Base-by-base conservation (phyloP, 2,797 vertebrate genomes). In the Notolepis coatsorum region DNA sequence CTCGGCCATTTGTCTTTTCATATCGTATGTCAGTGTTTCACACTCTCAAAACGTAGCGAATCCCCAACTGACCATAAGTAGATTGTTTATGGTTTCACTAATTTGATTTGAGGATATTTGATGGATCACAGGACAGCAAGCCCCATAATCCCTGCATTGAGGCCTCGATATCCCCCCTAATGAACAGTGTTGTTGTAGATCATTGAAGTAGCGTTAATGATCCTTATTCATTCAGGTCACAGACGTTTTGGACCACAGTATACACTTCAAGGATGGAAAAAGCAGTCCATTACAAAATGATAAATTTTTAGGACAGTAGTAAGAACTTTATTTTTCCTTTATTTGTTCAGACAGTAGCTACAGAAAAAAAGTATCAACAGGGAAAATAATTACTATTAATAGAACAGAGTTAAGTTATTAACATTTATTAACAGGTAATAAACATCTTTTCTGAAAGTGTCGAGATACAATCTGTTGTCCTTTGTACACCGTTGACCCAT, bases 41-140 rank as follows among this genome's bases (percentile, higher is more conserved):
- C 46, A 71, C 57, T 65, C 57, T 33, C 54, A 78, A 73, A 72
- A 66, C 18, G 63, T 10, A 28, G 71, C 46, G 52, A 81, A 83
- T 87, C 88, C 84, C 88, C 41, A n/a, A 4, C 76, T 75, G 84
- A 83, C 79, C 83, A 80, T 77, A 81, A 82, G 85, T 85, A 81
- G 73, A 88, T 82, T 84, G 82, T 91, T 92, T 89, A 89, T 87
- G 73, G 75, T 81, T 77, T 86, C 31, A 57, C 82, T 90, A 88
- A 88, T 91, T 88, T 73, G 69, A 88, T 88, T 90, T 84, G 59
- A 71, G 81, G 71, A 65, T 68, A 56, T 85, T 81, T 82, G 73
- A 88, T 68, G 79, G 72, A 66, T 87, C 50, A 51, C 9, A 43
- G 67, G 75, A 76, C 54, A 73, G 49, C 72, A 58, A 56, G 78